phyloP scores from a whole-genome alignment of 1,140 invertebrate species.

The Lepidostoma basale region DNA sequence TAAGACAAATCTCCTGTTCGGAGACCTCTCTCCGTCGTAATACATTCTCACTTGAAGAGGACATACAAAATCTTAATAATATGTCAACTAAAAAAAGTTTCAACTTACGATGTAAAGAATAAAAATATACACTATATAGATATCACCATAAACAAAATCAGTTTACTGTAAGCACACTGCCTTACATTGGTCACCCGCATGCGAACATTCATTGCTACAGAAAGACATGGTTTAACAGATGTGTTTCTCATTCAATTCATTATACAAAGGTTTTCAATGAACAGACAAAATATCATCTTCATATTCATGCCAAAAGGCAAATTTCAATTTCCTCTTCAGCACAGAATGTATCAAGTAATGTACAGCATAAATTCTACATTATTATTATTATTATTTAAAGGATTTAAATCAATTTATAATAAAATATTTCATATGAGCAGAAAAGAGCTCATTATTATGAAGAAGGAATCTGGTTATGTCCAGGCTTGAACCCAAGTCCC shows the following conservation, averaged over 20 bases:
- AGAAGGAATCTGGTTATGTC: no score
- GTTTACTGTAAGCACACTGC: slow-evolving; percentile 43
- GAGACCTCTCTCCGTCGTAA: no score
- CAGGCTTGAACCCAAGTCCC: no score
- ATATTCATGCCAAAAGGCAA: no score
- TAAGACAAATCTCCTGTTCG: neutral
- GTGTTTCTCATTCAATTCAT: neutral
- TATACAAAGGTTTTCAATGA: neutral
- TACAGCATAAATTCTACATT: no score
- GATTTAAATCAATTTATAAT: no score
- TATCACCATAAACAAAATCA: slow-evolving; percentile 38
- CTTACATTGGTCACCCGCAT: no score
- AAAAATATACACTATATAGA: slow-evolving; percentile 41
- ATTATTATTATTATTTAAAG: no score
- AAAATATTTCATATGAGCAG: no score
- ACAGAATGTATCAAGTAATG: no score
- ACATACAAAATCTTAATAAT: slow-evolving; percentile 5
- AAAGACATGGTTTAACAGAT: neutral
- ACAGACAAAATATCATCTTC: neutral
- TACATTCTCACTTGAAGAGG: neutral
- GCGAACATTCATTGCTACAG: neutral
- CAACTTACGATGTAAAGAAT: slow-evolving; percentile 29
- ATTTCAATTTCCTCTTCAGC: no score
- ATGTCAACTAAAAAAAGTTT: slow-evolving; percentile 27
- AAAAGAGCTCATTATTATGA: no score